These are phyloP conservation scores for Drosophila insularis DNA, from an alignment of 1,140 invertebrate genomes.

Conservation along the genomic window DNA sequence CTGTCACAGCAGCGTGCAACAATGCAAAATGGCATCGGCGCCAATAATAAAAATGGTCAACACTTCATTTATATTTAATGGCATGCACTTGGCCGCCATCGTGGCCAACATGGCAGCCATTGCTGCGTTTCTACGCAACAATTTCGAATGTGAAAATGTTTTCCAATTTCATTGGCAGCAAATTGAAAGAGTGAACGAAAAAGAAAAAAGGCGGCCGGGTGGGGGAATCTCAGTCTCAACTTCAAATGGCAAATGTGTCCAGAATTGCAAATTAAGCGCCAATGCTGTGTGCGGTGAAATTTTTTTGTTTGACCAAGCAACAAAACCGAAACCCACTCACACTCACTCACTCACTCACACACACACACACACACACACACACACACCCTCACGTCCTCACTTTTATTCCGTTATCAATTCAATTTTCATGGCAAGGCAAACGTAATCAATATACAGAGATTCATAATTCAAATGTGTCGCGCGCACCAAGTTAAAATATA, in stretches of 20 bases:
- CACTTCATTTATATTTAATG: slow-evolving; percentile 68
- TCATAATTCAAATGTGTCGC: slow-evolving; percentile 60
- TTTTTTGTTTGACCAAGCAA: slow-evolving; percentile 49
- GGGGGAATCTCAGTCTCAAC: background rate
- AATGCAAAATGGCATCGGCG: slow-evolving; percentile 73
- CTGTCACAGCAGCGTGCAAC: slow-evolving; percentile 51
- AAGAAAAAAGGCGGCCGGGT: background rate
- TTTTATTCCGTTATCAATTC: slow-evolving; percentile 49
- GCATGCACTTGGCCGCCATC: slow-evolving; percentile 60
- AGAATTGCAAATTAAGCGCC: slow-evolving; percentile 67
- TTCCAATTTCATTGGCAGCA: slow-evolving; percentile 76
- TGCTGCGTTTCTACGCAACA: slow-evolving; percentile 74
- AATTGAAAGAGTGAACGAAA: slow-evolving; percentile 8
- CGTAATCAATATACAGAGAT: slow-evolving; percentile 70
- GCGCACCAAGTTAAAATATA: slow-evolving; percentile 23
- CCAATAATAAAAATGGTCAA: slow-evolving; percentile 41
- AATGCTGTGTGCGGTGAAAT: slow-evolving; percentile 54
- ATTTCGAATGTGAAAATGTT: slow-evolving; percentile 69
- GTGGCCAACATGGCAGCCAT: slow-evolving; percentile 39
- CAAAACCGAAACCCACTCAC: slow-evolving; percentile 17
- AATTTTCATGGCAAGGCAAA: slow-evolving; percentile 51
- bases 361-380: slow-evolving; percentile 1
- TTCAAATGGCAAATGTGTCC: slow-evolving; percentile 53
- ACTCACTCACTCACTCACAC: slow-evolving; percentile 14
- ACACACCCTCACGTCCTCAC: no score